Evolutionary conservation across 2,888 invertebrate species (phyloP).

Genomic region (Lasius fuliginosus): DNA sequence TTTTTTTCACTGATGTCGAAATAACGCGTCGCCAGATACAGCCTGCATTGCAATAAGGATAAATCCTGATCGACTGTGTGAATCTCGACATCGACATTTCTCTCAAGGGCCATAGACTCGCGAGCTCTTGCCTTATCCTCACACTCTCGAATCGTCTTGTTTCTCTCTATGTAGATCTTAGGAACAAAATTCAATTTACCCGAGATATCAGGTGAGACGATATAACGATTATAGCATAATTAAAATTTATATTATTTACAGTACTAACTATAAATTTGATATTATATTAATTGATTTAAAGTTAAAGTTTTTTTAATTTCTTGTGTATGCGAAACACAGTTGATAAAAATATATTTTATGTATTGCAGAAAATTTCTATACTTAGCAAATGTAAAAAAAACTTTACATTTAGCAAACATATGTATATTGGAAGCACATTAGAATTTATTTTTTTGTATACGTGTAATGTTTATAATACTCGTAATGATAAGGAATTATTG

Average conservation of each 20-base stretch:
- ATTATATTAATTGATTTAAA: not conserved
- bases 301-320: not conserved
- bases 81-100: conserved; percentile 59
- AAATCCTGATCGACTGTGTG: conserved; percentile 68
- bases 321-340: not conserved
- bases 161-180: not conserved
- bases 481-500: conserved; percentile 41
- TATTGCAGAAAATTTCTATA: not conserved
- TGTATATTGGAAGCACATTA: not conserved
- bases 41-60: conserved; percentile 59
- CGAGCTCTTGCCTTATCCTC: conserved; percentile 6
- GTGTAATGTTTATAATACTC: not conserved
- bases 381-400: not conserved
- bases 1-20: conserved; percentile 70
- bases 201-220: not conserved
- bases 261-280: not conserved
- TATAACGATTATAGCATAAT: not conserved
- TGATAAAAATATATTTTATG: not conserved
- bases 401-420: not conserved
- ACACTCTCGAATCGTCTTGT: conserved; percentile 21
- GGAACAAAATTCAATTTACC: conserved; percentile 25
- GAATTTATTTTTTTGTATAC: conserved; percentile 4
- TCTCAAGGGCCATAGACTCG: conserved; percentile 38
- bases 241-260: not conserved
- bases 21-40: conserved; percentile 68